Evolutionary conservation across 2,797 vertebrate species (phyloP), one percentile per base, ranked within the genome.

Genomic region (Melanotaenia trifasciata): DNA sequence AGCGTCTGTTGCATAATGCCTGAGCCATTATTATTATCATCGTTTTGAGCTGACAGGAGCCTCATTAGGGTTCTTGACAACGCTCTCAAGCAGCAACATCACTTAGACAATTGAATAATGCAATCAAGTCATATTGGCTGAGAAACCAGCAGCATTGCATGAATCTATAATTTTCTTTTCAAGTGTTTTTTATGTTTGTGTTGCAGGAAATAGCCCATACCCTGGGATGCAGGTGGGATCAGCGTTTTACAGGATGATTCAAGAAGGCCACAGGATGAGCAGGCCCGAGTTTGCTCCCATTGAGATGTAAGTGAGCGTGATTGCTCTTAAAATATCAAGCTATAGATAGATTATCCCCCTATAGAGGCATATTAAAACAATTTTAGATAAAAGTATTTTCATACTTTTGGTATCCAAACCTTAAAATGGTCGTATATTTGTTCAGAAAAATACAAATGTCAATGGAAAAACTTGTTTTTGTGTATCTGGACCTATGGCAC

Each of bases 231-330:
- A 96, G 0, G 97, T 99, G n/a, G 97, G 97, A 70, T 96, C 96
- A 32, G 95, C 94, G 40, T 98, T 99, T 94, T 99, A 99, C 80
- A 96, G 94, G 89, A 97, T 97, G 96, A 99, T 99, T 86, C 97
- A 98, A 87, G 96, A 99, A 47, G 97, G 98, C 13, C 96, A 97
- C 87, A 95, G 96, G 83, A 99, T 99, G 98, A 95, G 92, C 67
- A 96, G 95, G 80, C 97, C 98, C 0, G 96, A 97, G 74, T 96
- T 96, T 28, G 95, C 97, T 20, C 96, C 97, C 0, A 89, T 91
- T 28, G 96, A 98, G 91, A 96, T 99, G 98, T 99, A 81, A 91
- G 86, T 84, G 35, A 6, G 20, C 57, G 16, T 30, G 9, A 13
- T 8, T 36, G 13, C 54, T 20, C 7, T 18, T 38, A 14, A 61